Evolutionary conservation across 23 tunicate genomes (phyloP).

Genomic region (Styela plicata): DNA sequence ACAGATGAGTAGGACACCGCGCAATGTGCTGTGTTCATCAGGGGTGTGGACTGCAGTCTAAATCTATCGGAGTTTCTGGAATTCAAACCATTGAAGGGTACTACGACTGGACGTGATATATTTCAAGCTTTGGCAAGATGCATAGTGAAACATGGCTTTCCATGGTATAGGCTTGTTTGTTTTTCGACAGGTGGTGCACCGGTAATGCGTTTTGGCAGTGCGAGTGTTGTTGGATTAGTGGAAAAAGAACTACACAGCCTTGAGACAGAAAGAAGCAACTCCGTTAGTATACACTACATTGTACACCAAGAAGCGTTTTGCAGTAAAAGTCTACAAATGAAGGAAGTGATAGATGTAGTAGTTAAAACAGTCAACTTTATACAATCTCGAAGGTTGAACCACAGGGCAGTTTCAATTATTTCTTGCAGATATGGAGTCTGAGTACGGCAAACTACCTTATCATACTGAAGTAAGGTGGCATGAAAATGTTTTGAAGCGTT

Average conservation of each 20-base stretch:
- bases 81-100: conserved; percentile 55
- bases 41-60: conserved; percentile 50
- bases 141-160: conserved; percentile 30
- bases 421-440: conserved; percentile 38
- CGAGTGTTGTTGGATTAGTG: conserved; percentile 25
- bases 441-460: conserved; percentile 46
- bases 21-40: conserved; percentile 57
- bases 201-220: conserved; percentile 36
- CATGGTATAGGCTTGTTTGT: conserved; percentile 32
- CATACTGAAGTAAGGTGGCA: conserved; percentile 53
- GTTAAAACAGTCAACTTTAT: conserved; percentile 52
- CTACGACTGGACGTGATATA: conserved; percentile 50
- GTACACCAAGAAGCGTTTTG: conserved; percentile 82
- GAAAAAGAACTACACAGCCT: conserved; percentile 13
- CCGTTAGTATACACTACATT: conserved; percentile 36
- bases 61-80: conserved; percentile 46
- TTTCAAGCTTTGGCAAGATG: conserved; percentile 45
- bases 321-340: conserved; percentile 57
- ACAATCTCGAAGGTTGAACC: conserved; percentile 43
- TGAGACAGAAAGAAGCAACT: not conserved
- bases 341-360: conserved; percentile 52
- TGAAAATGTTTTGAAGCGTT: conserved; percentile 52
- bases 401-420: conserved; percentile 29
- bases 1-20: conserved; percentile 44
- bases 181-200: conserved; percentile 56